Percentiles rank a stretch among this genome's conserved stretches.
phyloP scores from a whole-genome alignment of 2,888 invertebrate genomes.

The Drosophila algonquin region DNA sequence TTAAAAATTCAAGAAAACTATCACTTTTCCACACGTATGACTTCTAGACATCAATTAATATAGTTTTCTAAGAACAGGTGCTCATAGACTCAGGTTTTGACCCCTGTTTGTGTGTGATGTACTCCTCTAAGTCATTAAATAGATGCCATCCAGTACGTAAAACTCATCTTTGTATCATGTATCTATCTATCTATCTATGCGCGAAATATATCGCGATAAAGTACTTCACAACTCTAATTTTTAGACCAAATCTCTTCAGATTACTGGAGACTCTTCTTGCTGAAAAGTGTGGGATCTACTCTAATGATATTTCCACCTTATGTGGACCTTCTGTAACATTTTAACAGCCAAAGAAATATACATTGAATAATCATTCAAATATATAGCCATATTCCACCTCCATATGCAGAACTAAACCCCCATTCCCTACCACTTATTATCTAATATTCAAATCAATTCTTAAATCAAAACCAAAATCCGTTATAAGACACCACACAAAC shows the following conservation, averaged over 20 bases:
- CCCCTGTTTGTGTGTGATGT: too few relatives aligned
- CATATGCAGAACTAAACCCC: background rate
- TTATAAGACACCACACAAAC: background rate
- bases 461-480: background rate
- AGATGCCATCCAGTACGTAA: background rate
- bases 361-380: too few relatives aligned
- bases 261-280: too few relatives aligned
- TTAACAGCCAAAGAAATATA: too few relatives aligned
- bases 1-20: too few relatives aligned
- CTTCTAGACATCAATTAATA: background rate
- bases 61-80: background rate
- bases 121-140: background rate
- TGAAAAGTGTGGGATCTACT: too few relatives aligned
- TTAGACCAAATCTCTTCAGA: accelerated
- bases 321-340: background rate
- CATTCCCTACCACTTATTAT: background rate
- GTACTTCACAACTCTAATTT: too few relatives aligned
- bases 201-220: too few relatives aligned
- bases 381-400: background rate
- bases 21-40: background rate
- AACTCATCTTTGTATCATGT: too few relatives aligned
- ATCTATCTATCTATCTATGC: too few relatives aligned
- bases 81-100: too few relatives aligned
- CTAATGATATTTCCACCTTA: too few relatives aligned
- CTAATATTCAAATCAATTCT: background rate